These are phyloP conservation scores for Ormyrus pomaceus DNA, from an alignment of 2,888 invertebrate species.

Conservation along the genomic window DNA sequence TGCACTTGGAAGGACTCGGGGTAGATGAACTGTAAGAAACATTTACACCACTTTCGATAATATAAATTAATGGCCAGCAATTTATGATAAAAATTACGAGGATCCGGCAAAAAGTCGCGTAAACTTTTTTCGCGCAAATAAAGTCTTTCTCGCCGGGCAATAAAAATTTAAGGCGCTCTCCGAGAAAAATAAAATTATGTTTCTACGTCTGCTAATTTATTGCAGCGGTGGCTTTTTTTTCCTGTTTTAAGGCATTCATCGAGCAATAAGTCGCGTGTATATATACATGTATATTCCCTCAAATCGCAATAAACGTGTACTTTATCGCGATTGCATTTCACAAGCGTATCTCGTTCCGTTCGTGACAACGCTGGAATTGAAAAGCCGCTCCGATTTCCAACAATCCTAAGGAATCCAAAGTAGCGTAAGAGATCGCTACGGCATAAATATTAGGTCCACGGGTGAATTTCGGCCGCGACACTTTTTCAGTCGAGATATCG, in stretches of 20 bases:
- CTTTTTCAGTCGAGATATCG: no score
- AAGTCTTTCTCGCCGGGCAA: no score
- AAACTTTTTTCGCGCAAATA: no score
- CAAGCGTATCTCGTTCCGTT: not conserved
- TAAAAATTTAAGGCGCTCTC: no score
- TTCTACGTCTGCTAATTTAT: constrained; percentile 1
- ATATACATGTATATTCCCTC: not conserved
- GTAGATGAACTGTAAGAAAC: not conserved
- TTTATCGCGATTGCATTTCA: constrained; percentile 32
- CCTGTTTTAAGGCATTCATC: not conserved
- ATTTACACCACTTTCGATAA: not conserved
- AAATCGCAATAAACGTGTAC: not conserved
- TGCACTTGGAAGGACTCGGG: no score
- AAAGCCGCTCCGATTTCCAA: constrained; percentile 14
- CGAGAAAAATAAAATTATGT: constrained; percentile 15
- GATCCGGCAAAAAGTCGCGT: not conserved
- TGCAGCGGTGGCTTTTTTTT: not conserved
- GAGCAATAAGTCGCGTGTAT: constrained; percentile 1
- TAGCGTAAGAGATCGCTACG: not conserved
- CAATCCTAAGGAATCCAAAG: not conserved
- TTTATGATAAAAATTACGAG: not conserved
- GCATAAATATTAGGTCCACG: not conserved
- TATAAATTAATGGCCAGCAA: not conserved
- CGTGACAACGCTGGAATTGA: not conserved
- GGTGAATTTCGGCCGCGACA: no score